phyloP scores from a whole-genome alignment of 2,888 invertebrate species.

The Drosophila sordidapex region DNA sequence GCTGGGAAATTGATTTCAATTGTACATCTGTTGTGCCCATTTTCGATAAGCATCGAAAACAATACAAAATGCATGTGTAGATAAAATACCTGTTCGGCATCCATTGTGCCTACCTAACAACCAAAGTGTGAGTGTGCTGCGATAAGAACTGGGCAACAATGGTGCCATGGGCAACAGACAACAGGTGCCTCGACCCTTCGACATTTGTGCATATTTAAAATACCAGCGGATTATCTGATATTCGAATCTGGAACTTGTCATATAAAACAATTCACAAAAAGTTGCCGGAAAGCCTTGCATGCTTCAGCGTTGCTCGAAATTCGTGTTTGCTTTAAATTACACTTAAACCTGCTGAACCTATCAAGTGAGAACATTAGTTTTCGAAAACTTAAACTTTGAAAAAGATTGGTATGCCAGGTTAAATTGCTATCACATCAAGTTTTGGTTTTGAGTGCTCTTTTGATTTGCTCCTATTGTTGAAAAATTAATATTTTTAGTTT shows the following conservation, averaged over 20 bases:
- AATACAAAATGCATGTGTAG: slow-evolving; percentile 13
- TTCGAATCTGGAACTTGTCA: not conserved
- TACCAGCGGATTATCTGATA: slow-evolving; percentile 2
- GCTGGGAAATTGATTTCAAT: slow-evolving; percentile 68
- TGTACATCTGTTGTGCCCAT: slow-evolving; percentile 55
- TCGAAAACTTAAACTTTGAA: not conserved
- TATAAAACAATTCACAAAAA: not conserved
- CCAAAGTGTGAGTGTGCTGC: slow-evolving; percentile 3
- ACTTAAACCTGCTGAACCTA: not conserved
- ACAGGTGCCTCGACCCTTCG: slow-evolving; percentile 43
- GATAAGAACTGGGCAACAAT: slow-evolving; percentile 24
- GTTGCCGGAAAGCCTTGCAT: not conserved
- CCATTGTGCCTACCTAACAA: not conserved
- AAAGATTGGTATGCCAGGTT: not conserved
- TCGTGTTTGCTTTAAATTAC: not conserved
- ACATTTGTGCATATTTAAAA: slow-evolving; percentile 7
- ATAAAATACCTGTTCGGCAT: slow-evolving; percentile 24
- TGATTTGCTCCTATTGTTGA: not conserved
- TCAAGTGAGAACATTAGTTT: not conserved
- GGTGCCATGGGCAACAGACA: slow-evolving; percentile 45
- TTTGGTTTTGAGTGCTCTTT: not conserved
- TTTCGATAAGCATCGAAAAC: slow-evolving; percentile 45
- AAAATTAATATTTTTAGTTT: not conserved
- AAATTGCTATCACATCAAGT: not conserved
- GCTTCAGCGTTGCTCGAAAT: not conserved